Evolutionary conservation across 2,797 vertebrate species (phyloP), one percentile per base, ranked within the genome.

Genomic region (Botia kubotai): DNA sequence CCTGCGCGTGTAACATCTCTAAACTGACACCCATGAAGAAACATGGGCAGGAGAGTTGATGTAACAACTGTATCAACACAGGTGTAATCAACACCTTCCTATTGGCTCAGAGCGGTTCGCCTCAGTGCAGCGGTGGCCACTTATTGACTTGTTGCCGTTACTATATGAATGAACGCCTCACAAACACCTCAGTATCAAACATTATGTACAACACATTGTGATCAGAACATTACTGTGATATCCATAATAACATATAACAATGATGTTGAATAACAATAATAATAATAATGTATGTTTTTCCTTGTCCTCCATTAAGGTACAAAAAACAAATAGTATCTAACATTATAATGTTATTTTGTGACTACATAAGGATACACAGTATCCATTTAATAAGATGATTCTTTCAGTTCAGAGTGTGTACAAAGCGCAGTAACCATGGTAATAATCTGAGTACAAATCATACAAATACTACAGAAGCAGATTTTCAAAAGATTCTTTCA

Each of bases 111-210:
- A 88, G 70, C 89, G 90, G 83, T 86, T 87, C 83, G 83, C 84
- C 58, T 68, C 86, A 86, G 89, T 86, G 88, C 89, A 87, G 72
- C 36, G 67, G 46, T 72, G 81, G 58, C 62, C 69, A 60, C 58
- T 19, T 36, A 60, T 65, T 73, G 76, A 78, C 52, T 77, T 67
- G 68, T 57, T 67, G 50, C 73, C 2, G 16, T 21, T 86, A 85
- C 52, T 43, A 21, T 43, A 23, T 70, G 43, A 75, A 55, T 48
- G 43, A 39, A 58, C 60, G 92, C 90, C 92, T 95, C 92, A 93
- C 93, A 93, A 92, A 92, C 97, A 98, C 94, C 97, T 98, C 98
- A 97, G 97, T 99, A 99, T 98, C 97, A 99, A 99, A 99, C 96
- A 99, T 95, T 99, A 99, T 99, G 95, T 99, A 99, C 98, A 99